Evolutionary conservation across 2,797 vertebrate species (phyloP).

Genomic region (Peromyscus melanophrys): DNA sequence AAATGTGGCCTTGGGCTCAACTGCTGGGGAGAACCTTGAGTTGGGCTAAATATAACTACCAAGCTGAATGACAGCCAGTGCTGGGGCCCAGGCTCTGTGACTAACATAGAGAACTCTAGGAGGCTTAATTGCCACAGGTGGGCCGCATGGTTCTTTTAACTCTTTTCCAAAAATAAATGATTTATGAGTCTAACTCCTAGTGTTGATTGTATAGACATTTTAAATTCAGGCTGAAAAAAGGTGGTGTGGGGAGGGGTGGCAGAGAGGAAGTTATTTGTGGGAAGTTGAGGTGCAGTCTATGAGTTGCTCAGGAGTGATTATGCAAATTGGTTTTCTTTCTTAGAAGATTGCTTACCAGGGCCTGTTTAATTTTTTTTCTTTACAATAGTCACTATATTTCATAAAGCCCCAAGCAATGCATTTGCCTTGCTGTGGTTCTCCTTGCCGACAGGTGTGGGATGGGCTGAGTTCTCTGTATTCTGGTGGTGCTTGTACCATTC

Average conservation of each 20-base stretch:
- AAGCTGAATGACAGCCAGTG: constrained; percentile 45
- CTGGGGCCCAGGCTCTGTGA: background rate
- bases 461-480: background rate
- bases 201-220: constrained; percentile 21
- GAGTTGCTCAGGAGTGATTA: background rate
- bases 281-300: background rate
- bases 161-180: constrained; percentile 69
- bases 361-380: background rate
- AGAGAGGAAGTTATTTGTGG: background rate
- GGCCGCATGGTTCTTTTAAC: constrained; percentile 41
- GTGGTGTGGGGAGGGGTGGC: background rate
- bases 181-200: background rate
- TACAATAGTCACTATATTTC: background rate
- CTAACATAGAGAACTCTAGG: background rate
- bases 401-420: background rate
- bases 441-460: background rate
- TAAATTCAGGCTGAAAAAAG: constrained; percentile 35
- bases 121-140: constrained; percentile 63
- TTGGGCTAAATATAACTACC: constrained; percentile 73
- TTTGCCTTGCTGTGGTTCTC: background rate
- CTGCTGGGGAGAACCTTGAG: constrained; percentile 48
- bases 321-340: constrained; percentile 31
- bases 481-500: background rate
- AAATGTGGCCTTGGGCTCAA: constrained; percentile 3
- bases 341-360: background rate